These are phyloP conservation scores for Cremastinae sp. DNA, from an alignment of 2,888 invertebrate genomes.

Conservation along the genomic window DNA sequence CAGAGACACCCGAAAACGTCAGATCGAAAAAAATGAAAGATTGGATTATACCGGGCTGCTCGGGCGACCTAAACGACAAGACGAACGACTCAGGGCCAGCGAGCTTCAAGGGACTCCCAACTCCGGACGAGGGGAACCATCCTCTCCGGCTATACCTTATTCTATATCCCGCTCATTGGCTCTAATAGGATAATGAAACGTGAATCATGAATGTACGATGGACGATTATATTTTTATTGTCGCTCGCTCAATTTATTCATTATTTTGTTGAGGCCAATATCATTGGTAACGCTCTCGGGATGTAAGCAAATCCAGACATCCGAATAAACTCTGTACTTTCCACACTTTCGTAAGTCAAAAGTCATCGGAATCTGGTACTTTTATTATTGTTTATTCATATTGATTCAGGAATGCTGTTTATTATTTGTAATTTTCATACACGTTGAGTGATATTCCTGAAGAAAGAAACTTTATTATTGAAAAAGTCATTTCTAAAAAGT, in stretches of 20 bases:
- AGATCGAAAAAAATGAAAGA: conserved; percentile 16
- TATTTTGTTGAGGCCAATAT: conserved; percentile 78
- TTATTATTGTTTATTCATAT: too few relatives aligned
- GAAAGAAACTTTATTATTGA: too few relatives aligned
- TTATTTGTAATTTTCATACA: too few relatives aligned
- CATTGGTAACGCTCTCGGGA: conserved; percentile 69
- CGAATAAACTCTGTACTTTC: neutral
- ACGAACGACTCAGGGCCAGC: conserved; percentile 44
- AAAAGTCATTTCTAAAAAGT: too few relatives aligned
- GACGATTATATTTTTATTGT: conserved; percentile 76
- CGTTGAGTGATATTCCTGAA: too few relatives aligned
- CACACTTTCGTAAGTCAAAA: neutral
- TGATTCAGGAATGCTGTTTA: too few relatives aligned
- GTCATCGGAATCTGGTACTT: too few relatives aligned
- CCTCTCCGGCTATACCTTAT: conserved; percentile 38
- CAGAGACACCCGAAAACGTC: conserved; percentile 2
- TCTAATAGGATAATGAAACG: conserved; percentile 77
- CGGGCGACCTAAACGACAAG: conserved; percentile 41
- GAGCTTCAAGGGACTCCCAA: conserved; percentile 46
- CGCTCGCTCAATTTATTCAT: conserved; percentile 77
- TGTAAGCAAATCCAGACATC: conserved; percentile 64
- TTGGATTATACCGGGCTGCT: conserved; percentile 26
- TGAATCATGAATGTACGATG: conserved; percentile 76
- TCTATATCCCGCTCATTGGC: conserved; percentile 70
- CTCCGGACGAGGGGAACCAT: conserved; percentile 33